phyloP scores from a whole-genome alignment of 2,888 invertebrate species.

The Tortricodes alternella region DNA sequence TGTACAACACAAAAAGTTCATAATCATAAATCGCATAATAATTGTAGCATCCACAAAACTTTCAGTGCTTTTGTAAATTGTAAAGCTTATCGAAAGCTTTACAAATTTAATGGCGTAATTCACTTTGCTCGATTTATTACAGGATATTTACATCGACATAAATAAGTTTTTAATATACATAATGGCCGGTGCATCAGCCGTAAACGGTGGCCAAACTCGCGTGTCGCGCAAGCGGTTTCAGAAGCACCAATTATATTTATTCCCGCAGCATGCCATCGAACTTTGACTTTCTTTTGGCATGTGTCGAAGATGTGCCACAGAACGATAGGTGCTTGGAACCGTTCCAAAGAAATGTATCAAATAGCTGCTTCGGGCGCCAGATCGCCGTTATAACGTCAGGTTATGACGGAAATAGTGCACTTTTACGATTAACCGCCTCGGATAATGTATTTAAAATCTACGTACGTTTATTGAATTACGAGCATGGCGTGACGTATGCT shows the following conservation, averaged over 20 bases:
- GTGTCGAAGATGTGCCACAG: constrained; percentile 56
- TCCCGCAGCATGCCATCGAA: constrained; percentile 60
- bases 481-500: constrained; percentile 41
- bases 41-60: neutral
- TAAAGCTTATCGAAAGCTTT: neutral
- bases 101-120: constrained; percentile 4
- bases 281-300: constrained; percentile 76
- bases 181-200: neutral
- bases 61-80: neutral
- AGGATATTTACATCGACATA: constrained; percentile 9
- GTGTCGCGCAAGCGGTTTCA: constrained; percentile 6
- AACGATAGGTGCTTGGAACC: constrained; percentile 60
- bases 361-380: constrained; percentile 71
- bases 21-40: neutral
- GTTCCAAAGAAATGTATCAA: constrained; percentile 72
- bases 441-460: constrained; percentile 37
- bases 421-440: constrained; percentile 43
- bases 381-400: constrained; percentile 57
- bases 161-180: constrained; percentile 15
- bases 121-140: constrained; percentile 17
- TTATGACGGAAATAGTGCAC: constrained; percentile 62
- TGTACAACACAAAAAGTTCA: too few species aligned
- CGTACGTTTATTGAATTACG: constrained; percentile 38
- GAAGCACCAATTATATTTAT: constrained; percentile 22
- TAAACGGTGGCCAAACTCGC: constrained; percentile 3